Conservation (phyloP, 2,888 invertebrate genomes). For the Gastrophysa polygoni region DNA sequence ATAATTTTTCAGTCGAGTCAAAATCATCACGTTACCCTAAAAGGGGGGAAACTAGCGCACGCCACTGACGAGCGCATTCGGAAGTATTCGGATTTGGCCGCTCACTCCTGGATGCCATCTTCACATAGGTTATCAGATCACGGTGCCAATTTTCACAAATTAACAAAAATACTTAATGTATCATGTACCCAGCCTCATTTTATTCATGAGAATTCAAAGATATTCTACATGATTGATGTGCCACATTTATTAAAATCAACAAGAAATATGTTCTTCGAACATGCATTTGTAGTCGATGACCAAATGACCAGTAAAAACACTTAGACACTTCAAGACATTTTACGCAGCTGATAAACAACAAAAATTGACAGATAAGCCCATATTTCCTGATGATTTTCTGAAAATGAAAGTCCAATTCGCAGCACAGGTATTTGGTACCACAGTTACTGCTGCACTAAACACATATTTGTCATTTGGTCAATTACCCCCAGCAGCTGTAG, state of each 20-base stretch:
- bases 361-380: slow-evolving; percentile 34
- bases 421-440: slow-evolving; percentile 34
- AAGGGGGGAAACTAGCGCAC: too few species aligned
- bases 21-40: too few species aligned
- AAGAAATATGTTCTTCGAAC: too few species aligned
- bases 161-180: too few species aligned
- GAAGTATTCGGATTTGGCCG: too few species aligned
- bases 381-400: slow-evolving; percentile 31
- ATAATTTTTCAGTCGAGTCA: too few species aligned
- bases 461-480: slow-evolving; percentile 20
- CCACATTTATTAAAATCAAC: too few species aligned
- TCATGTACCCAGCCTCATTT: not conserved
- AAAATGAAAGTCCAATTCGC: slow-evolving; percentile 22
- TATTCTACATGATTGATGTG: slow-evolving; percentile 5
- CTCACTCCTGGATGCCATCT: too few species aligned
- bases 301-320: slow-evolving; percentile 18
- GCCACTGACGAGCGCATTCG: too few species aligned
- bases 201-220: not conserved
- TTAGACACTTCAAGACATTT: too few species aligned
- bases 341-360: slow-evolving; percentile 24
- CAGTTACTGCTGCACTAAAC: slow-evolving; percentile 29
- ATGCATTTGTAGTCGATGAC: not conserved
- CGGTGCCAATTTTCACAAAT: slow-evolving; percentile 22
- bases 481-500: slow-evolving; percentile 17
- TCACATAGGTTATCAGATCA: slow-evolving; percentile 25